Evolutionary conservation across 2,113 vertebrate species (phyloP), one percentile per base, ranked within the genome.

Genomic region (Odocoileus hemionus): DNA sequence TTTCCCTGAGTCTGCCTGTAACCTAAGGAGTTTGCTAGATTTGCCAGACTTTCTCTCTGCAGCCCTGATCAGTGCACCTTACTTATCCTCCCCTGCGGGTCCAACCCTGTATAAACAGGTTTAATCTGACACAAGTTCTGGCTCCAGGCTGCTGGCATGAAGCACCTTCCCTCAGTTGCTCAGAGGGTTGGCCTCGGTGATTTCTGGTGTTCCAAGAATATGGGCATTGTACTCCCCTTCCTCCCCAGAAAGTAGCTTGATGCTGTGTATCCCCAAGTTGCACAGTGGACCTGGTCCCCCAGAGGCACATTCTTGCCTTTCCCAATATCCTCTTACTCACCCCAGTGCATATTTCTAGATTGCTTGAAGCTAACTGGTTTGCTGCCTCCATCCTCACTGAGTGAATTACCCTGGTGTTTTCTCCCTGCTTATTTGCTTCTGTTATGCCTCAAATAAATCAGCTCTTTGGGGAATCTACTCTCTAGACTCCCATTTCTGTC

Each of bases 381-480:
- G 30, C 36, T 12, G 60, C 16, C 15, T 25, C 25, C 9, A 58
- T 82, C n/a, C 83, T 94, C 86, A 14, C 78, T 70, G 17, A 94
- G 10, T 78, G 36, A 90, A 89, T 84, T 80, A 58, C 33, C 1
- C 15, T 57, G 15, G 8, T 67, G 33, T 25, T 86, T 19, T 23
- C 14, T 87, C 19, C 26, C 30, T 52, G n/a, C 43, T 58, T 80
- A 45, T 17, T 85, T 84, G 67, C 50, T 70, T 21, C 21, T 86
- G 88, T 64, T 45, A 1, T 54, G 21, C 17, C 17, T 96, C 57
- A 80, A 55, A 82, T 79, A 58, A 39, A 91, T 94, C 43, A 94
- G 43, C 15, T 79, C n/a, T 74, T 60, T 39, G 30, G 36, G 43
- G 28, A 95, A 60, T 2, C 15, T 47, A 17, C 28, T 88, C 84